A percentile compares a stretch with the other conserved stretches of the same genome.
Evolutionary conservation across 2,888 invertebrate genomes (phyloP).

Genomic region (Andrena bicolor): DNA sequence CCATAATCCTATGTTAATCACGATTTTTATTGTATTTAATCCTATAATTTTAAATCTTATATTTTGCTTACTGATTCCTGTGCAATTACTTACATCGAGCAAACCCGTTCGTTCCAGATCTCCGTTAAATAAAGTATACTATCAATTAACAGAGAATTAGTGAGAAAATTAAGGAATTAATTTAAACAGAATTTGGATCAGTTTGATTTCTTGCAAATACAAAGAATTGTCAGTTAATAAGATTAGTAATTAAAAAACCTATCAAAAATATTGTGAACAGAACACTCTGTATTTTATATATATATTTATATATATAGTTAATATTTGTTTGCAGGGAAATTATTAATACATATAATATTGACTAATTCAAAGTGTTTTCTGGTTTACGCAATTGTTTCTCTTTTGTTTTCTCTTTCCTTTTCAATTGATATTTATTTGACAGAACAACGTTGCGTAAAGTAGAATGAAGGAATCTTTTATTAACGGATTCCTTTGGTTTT

Average conservation of each 20-base stretch:
- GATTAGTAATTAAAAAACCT: background rate
- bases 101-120: background rate
- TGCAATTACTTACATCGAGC: background rate
- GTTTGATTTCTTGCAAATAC: background rate
- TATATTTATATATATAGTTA: background rate
- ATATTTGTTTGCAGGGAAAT: background rate
- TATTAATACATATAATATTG: background rate
- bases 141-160: background rate
- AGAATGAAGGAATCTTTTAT: constrained; percentile 82
- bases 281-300: background rate
- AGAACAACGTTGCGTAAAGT: constrained; percentile 81
- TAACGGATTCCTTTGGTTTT: constrained; percentile 82
- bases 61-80: background rate
- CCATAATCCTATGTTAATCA: constrained; percentile 20
- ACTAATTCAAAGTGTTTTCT: constrained; percentile 44
- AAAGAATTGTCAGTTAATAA: background rate
- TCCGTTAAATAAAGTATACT: background rate
- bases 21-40: background rate
- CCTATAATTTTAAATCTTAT: background rate
- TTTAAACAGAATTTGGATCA: background rate
- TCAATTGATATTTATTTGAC: constrained; percentile 75
- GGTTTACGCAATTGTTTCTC: constrained; percentile 52
- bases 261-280: background rate
- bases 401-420: constrained; percentile 56
- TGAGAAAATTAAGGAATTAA: background rate